Conservation (phyloP, 1,140 invertebrate genomes). For the Rhyacophila brunnea region DNA sequence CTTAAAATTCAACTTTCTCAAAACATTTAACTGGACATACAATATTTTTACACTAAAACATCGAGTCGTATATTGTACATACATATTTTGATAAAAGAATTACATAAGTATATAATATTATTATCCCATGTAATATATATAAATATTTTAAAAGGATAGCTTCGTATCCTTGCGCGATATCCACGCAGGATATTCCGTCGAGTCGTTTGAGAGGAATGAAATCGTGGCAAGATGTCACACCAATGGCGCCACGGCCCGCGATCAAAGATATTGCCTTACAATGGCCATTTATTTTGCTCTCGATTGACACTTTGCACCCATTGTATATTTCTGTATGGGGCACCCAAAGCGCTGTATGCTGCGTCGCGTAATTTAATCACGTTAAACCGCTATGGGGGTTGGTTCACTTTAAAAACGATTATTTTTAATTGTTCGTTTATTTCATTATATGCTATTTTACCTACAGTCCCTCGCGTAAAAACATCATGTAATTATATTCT, state of each 20-base stretch:
- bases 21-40: no score
- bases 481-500: no score
- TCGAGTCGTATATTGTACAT: no score
- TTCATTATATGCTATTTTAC: neutral
- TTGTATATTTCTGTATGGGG: neutral
- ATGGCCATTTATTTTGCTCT: slow-evolving; percentile 28
- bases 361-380: neutral
- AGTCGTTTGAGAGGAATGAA: slow-evolving; percentile 18
- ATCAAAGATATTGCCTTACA: slow-evolving; percentile 24
- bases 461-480: no score
- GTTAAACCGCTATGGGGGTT: no score
- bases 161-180: neutral
- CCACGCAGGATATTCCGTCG: neutral
- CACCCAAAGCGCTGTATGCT: neutral
- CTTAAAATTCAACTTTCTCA: no score
- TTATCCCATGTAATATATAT: no score
- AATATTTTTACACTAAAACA: no score
- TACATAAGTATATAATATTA: no score
- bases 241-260: slow-evolving; percentile 27
- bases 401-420: no score
- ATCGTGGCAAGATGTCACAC: slow-evolving; percentile 22
- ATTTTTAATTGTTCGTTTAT: slow-evolving; percentile 1
- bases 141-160: no score
- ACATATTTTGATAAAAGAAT: no score
- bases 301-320: slow-evolving; percentile 25